These are phyloP conservation scores for Nematopogon swammerdamellus DNA, from an alignment of 2,888 invertebrate genomes.

Conservation along the genomic window DNA sequence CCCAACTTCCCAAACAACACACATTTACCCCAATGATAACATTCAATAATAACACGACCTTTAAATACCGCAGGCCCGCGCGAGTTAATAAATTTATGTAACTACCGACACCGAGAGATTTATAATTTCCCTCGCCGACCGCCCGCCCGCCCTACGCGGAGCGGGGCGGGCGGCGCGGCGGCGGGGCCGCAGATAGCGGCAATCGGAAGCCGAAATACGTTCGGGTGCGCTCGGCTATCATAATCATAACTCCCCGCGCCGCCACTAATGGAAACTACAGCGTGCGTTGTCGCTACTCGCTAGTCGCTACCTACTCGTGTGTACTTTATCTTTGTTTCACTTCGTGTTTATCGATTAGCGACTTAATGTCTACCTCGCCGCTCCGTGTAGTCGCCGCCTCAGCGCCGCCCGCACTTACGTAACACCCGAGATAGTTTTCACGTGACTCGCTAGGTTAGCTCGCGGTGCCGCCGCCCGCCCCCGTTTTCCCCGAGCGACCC, in stretches of 20 bases:
- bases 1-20: background rate
- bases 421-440: background rate
- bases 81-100: conserved; percentile 4
- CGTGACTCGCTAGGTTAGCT: no score
- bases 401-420: background rate
- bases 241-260: background rate
- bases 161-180: background rate
- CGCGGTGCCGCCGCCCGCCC: no score
- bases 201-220: background rate
- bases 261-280: background rate
- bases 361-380: conserved; percentile 1
- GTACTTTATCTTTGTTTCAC: conserved; percentile 1
- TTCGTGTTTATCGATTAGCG: conserved; percentile 5
- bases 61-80: background rate
- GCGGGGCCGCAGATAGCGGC: background rate
- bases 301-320: background rate
- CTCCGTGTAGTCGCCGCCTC: background rate
- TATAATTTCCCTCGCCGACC: conserved; percentile 3
- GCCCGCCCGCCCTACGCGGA: background rate
- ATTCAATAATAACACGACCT: background rate
- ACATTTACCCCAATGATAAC: background rate
- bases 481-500: no score
- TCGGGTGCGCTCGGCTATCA: background rate
- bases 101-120: conserved; percentile 3
- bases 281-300: background rate